phyloP scores from a whole-genome alignment of 2,797 vertebrate species.

The Phataginus tetradactyla region DNA sequence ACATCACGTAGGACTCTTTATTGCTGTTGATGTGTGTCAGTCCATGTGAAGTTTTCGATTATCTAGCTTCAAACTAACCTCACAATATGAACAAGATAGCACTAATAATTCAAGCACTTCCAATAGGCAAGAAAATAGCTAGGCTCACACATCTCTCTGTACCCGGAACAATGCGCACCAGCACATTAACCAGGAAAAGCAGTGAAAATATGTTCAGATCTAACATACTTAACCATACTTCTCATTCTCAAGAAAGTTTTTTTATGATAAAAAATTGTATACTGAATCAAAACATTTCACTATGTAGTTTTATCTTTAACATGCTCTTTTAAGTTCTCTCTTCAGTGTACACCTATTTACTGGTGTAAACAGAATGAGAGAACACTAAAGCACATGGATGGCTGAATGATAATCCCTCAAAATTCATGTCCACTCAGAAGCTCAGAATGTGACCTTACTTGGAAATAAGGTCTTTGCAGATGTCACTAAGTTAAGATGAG shows the following conservation, averaged over 20 bases:
- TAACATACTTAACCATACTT: no score
- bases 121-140: neutral
- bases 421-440: neutral
- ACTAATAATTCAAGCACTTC: no score
- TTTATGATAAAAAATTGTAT: neutral
- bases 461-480: neutral
- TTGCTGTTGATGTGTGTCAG: neutral
- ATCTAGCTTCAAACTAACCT: neutral
- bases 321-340: neutral
- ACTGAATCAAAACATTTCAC: neutral
- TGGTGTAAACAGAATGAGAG: no score
- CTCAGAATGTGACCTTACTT: neutral
- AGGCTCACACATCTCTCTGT: rapidly evolving
- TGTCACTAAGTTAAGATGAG: neutral
- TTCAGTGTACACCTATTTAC: neutral
- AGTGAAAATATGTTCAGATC: neutral
- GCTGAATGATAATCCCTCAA: neutral
- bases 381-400: neutral
- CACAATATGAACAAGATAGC: neutral
- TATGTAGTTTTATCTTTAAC: neutral
- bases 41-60: neutral
- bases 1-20: neutral
- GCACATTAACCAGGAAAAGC: no score
- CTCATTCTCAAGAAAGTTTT: neutral
- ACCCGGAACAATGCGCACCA: rapidly evolving